Evolutionary conservation across 2,888 invertebrate species (phyloP).

Genomic region (Siphonodentalium dalli): DNA sequence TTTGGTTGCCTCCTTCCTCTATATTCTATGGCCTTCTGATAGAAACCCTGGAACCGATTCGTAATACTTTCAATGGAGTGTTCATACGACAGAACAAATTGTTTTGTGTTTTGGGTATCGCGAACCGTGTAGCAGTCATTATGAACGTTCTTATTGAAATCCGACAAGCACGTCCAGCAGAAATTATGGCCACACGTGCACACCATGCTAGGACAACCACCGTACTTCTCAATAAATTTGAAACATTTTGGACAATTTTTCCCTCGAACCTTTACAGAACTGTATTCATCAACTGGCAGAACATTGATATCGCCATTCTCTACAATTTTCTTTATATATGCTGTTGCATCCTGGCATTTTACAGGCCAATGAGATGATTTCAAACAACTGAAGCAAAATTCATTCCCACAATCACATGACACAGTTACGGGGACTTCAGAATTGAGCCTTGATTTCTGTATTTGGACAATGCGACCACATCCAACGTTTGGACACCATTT

Average conservation of each 20-base stretch:
- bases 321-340: constrained; percentile 27
- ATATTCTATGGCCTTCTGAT: too few species aligned
- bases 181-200: too few species aligned
- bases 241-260: constrained; percentile 41
- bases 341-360: constrained; percentile 27
- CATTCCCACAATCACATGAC: constrained; percentile 33
- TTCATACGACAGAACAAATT: constrained; percentile 40
- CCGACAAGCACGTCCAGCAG: too few species aligned
- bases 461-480: constrained; percentile 34
- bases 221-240: constrained; percentile 34
- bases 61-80: constrained; percentile 34
- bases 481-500: constrained; percentile 40
- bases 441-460: constrained; percentile 4
- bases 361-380: constrained; percentile 42
- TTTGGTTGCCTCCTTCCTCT: too few species aligned
- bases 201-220: too few species aligned
- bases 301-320: constrained; percentile 24
- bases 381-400: constrained; percentile 38
- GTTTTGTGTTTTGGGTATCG: too few species aligned
- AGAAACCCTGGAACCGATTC: constrained; percentile 37
- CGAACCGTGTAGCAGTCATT: too few species aligned
- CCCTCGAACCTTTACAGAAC: constrained; percentile 26
- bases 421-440: constrained; percentile 16
- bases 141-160: too few species aligned
- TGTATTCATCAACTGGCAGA: constrained; percentile 10